Percentiles rank a stretch among this genome's conserved stretches.
Evolutionary conservation across 2,797 vertebrate genomes (phyloP).

Genomic region (Pseudochirops corinnae): DNA sequence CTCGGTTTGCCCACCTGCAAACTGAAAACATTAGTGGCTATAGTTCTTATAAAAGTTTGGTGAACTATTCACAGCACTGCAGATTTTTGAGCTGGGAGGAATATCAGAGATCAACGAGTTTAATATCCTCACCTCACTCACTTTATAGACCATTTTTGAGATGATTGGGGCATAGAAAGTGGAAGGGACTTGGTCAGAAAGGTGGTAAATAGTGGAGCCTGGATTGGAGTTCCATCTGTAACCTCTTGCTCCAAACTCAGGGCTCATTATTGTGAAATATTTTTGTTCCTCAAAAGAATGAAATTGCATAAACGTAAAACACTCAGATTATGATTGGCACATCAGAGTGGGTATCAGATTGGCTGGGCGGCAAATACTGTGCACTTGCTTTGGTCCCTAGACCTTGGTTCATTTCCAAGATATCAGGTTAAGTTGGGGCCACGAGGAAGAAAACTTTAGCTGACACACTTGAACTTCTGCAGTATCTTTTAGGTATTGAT

Average conservation of each 20-base stretch:
- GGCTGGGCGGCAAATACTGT: background rate
- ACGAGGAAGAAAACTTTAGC: background rate
- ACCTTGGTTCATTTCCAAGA: conserved; percentile 1
- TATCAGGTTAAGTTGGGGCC: background rate
- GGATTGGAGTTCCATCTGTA: background rate
- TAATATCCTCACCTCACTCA: background rate
- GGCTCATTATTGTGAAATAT: background rate
- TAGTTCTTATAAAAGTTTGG: conserved; percentile 11
- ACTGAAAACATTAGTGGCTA: background rate
- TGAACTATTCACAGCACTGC: background rate
- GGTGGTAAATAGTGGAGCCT: background rate
- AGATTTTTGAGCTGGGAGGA: background rate
- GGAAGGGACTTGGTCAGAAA: background rate
- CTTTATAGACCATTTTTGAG: background rate
- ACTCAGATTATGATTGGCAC: conserved; percentile 10
- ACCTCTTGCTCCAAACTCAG: background rate
- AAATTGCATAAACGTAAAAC: conserved; percentile 41
- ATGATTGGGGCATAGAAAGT: background rate
- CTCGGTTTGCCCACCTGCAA: background rate
- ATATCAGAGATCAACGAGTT: background rate
- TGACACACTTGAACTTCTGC: background rate
- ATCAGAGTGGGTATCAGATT: conserved; percentile 10
- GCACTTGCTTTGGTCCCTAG: conserved; percentile 27
- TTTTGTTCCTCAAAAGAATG: conserved; percentile 46
- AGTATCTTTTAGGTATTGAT: background rate